Evolutionary conservation across 1,140 invertebrate species (phyloP).

Genomic region (Onthophagus taurus): DNA sequence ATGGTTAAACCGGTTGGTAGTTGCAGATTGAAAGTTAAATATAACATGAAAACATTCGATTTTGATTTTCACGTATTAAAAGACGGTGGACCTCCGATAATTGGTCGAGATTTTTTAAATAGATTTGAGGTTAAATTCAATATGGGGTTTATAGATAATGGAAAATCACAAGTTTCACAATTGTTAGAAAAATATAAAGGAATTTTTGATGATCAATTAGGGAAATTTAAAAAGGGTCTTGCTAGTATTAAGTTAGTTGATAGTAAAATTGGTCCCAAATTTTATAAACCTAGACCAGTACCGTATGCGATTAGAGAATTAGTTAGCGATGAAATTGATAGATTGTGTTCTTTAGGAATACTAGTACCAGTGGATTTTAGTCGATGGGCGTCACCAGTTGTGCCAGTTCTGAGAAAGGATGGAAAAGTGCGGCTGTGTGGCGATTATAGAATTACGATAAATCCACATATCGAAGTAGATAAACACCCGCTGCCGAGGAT

Average conservation of each 20-base stretch:
- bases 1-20: background rate
- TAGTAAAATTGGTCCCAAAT: slow-evolving; percentile 23
- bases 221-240: background rate
- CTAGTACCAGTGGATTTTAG: slow-evolving; percentile 33
- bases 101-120: too few species aligned
- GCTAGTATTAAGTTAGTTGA: background rate
- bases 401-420: slow-evolving; percentile 40
- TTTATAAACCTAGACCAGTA: slow-evolving; percentile 34
- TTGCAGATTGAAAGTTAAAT: slow-evolving; percentile 3
- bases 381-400: slow-evolving; percentile 44
- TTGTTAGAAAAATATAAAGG: background rate
- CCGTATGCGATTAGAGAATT: slow-evolving; percentile 35
- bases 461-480: slow-evolving; percentile 30
- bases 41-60: slow-evolving; percentile 1
- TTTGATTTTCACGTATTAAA: slow-evolving; percentile 8
- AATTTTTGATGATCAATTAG: slow-evolving; percentile 1
- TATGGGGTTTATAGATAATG: too few species aligned
- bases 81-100: too few species aligned
- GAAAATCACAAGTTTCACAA: too few species aligned
- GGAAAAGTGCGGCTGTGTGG: slow-evolving; percentile 39
- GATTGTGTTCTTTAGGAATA: slow-evolving; percentile 30
- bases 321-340: slow-evolving; percentile 34
- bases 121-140: too few species aligned
- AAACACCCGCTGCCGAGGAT: slow-evolving; percentile 33
- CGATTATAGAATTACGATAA: slow-evolving; percentile 42